Evolutionary conservation across 2,797 vertebrate genomes (phyloP), one percentile per base, ranked within the genome.

Genomic region (Eulemur albifrons): DNA sequence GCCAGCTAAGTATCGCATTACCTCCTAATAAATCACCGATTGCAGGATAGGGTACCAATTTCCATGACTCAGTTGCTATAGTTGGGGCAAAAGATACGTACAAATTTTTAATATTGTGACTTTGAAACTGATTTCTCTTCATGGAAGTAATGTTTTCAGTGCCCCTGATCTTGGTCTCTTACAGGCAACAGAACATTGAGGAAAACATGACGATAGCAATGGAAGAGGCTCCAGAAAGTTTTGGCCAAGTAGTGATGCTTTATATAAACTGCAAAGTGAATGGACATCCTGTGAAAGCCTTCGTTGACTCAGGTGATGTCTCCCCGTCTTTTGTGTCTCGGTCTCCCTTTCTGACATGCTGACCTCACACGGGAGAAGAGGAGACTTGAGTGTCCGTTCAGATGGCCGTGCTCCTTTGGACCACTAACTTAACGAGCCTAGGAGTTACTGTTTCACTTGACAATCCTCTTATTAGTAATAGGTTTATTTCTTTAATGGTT

Each of bases 231-330:
- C 99, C 99, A 0, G 99, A 99, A 98, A 99, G 99, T 97, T 99
- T 99, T 96, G 99, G 99, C 88, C 99, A 99, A 98, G 99, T 99
- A 97, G 99, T 99, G 95, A 99, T 99, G 99, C 99, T 99, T 83
- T 99, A 99, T 97, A 99, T 99, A 97, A 99, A 99, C 99, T 99
- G 99, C 99, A 99, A 99, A 99, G 99, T 99, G 98, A 99, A 99
- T 0, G 99, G 99, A 90, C 99, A 99, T 93, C 99, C 99, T 1
- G 99, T 99, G 97, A 99, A 99, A 98, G 99, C 99, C 97, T 99
- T 99, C 96, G 99, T 99, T 91, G 99, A 99, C 98, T 99, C 99
- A 99, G 99, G 99, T 99, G 98, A 98, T 0, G 18, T 65, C 84
- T 82, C 87, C 7, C 87, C 7, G 0, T 80, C 69, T 77, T 61